A percentile compares a stretch with the other conserved stretches of the same genome.
Conservation (phyloP, 2,113 vertebrate species). For the Poecile atricapillus region DNA sequence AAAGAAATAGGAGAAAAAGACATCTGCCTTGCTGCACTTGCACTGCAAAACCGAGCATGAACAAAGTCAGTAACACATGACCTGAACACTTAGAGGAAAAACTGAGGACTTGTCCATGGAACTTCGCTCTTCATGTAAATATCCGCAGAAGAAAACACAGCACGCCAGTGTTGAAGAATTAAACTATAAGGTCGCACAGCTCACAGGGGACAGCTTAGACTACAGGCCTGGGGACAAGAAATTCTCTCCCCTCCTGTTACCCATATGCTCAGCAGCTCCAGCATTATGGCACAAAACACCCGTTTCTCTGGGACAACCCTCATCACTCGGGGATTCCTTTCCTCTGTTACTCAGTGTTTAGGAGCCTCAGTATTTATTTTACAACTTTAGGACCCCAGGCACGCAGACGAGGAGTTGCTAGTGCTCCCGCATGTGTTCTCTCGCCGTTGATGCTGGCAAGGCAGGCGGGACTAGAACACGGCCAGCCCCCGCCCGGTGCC, state of each 20-base stretch:
- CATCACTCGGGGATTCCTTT: rapidly evolving
- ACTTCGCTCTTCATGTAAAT: background rate
- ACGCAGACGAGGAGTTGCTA: background rate
- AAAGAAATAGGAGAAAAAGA: no score
- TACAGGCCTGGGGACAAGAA: background rate
- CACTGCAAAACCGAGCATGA: background rate
- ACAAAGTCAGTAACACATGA: background rate
- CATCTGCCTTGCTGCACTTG: background rate
- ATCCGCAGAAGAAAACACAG: rapidly evolving
- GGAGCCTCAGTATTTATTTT: background rate
- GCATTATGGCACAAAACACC: background rate
- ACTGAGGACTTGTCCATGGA: background rate
- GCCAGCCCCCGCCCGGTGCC: background rate
- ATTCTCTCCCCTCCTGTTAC: background rate
- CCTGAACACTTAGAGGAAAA: background rate
- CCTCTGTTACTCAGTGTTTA: background rate
- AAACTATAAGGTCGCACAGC: background rate
- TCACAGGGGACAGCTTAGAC: background rate
- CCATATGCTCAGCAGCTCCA: rapidly evolving
- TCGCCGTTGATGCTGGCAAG: rapidly evolving
- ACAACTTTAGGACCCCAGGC: background rate
- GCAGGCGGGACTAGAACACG: background rate
- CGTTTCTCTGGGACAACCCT: background rate
- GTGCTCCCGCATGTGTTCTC: rapidly evolving
- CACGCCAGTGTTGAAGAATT: background rate